Evolutionary conservation across 1,140 invertebrate genomes (phyloP), one percentile per base, ranked within the genome.

Genomic region (Caenorhabditis inopinata): DNA sequence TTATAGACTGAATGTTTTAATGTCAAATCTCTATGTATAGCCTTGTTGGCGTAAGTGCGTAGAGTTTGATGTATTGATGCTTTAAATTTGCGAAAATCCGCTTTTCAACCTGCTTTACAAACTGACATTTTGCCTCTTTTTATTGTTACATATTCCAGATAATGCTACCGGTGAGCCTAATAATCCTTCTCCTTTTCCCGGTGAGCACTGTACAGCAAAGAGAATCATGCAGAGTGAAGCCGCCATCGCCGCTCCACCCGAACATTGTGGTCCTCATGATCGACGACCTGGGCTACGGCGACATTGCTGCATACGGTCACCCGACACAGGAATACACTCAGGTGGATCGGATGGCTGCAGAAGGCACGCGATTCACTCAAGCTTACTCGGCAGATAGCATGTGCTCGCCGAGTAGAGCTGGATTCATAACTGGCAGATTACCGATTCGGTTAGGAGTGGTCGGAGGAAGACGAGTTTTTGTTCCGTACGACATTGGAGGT

Each of bases 181-280:
- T 68, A 11, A 29, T 68, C 23, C 58, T 68, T 42, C 32, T 68
- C 2, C 27, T 68, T 18, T 68, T 68, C 32, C 32, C 58, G 21
- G 6, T 68, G 32, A 18, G n/a, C n/a, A 38, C 58, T 11, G 7
- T 32, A 4, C 58, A 38, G 21, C 58, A 9, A 38, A 29, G 32
- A 68, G 58, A 68, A 38, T 29, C 35, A 23, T 68, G 58, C 32
- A 38, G 32, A 2, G 58, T 68, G 6, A 29, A 68, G 25, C 83
- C 83, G 12, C 85, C 84, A 4, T 78, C 85, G 0, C 83, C 85
- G 21, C 85, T 83, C n/a, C 79, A 82, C n/a, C 86, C 86, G 5
- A 87, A 87, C 78, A 87, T 87, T 74, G 78, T 87, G 48, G 80
- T 87, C n/a, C 58, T 87, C 11, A 87, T 87, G 86, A 84, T 87